Percentiles rank a stretch among this genome's conserved stretches.
Conservation (phyloP, 37 sponge, comb jelly and placozoan species). For the Cladorhizidae sp. region DNA sequence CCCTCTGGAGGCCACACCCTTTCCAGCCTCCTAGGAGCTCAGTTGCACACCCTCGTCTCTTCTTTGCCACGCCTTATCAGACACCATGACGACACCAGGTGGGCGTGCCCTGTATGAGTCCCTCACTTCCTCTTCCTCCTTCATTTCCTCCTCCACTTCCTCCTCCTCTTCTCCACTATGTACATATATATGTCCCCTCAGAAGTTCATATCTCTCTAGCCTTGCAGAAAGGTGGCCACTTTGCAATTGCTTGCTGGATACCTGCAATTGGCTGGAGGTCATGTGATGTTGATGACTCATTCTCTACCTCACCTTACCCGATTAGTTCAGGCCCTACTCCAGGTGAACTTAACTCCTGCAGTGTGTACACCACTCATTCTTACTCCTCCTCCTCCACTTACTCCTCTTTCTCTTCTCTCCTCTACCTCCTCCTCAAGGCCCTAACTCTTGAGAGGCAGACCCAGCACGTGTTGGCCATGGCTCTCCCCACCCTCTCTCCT, state of each 20-base stretch:
- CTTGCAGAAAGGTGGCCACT: constrained; percentile 39
- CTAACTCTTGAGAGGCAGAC: constrained; percentile 35
- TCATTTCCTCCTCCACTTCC: too few species aligned
- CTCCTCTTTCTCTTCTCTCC: not conserved
- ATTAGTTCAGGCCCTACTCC: constrained; percentile 48
- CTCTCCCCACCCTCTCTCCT: not conserved
- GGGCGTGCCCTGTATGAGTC: not conserved
- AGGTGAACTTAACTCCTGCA: constrained; percentile 15
- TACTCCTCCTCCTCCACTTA: not conserved
- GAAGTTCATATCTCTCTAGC: not conserved
- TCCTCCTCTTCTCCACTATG: not conserved
- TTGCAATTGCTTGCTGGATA: constrained; percentile 69
- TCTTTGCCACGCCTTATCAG: constrained; percentile 55
- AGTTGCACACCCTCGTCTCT: constrained; percentile 45
- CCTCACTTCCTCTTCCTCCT: constrained; percentile 1
- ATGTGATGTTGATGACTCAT: constrained; percentile 23
- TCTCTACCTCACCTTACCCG: constrained; percentile 66
- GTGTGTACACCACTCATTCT: not conserved
- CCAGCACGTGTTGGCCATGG: constrained; percentile 15
- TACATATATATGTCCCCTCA: too few species aligned
- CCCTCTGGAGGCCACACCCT: constrained; percentile 14
- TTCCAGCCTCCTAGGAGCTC: constrained; percentile 36
- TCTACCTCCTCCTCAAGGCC: not conserved
- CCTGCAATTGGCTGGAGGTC: constrained; percentile 55
- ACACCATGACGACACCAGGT: constrained; percentile 31